A percentile compares a stretch with the other conserved stretches of the same genome.
Evolutionary conservation across 2,888 invertebrate species (phyloP).

Genomic region (Cephus pygmeus): DNA sequence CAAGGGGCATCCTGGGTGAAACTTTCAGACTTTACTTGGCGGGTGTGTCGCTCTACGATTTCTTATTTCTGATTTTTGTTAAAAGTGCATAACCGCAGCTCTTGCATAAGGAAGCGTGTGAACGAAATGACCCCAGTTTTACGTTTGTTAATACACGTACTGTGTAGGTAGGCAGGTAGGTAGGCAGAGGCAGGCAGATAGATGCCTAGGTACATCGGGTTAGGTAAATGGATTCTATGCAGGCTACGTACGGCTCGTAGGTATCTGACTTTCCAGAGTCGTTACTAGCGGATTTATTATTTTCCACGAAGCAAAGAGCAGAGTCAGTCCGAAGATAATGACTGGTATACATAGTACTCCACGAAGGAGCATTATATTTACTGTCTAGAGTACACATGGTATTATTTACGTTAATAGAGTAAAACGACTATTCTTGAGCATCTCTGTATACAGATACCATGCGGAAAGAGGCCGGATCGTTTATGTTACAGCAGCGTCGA

Average conservation of each 20-base stretch:
- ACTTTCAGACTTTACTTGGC: not conserved
- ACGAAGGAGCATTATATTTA: not conserved
- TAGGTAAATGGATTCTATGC: not conserved
- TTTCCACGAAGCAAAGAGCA: not conserved
- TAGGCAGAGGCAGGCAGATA: not conserved
- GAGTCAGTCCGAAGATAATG: not conserved
- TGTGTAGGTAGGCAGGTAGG: not conserved
- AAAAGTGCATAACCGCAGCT: not conserved
- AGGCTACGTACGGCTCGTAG: not conserved
- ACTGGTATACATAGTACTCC: not conserved
- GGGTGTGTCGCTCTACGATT: not conserved
- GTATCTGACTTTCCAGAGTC: not conserved
- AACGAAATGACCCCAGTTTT: slow-evolving; percentile 51
- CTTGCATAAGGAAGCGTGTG: slow-evolving; percentile 56
- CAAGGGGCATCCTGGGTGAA: not conserved
- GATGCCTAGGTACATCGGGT: not conserved
- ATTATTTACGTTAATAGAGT: not conserved
- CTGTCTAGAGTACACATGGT: not conserved
- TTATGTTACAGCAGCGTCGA: slow-evolving; percentile 21
- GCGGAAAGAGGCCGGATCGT: slow-evolving; percentile 12
- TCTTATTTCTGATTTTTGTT: not conserved
- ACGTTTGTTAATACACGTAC: not conserved
- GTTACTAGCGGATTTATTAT: not conserved
- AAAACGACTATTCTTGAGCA: not conserved
- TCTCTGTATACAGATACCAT: not conserved